A percentile compares a stretch with the other conserved stretches of the same genome.
phyloP scores from a whole-genome alignment of 2,797 vertebrate genomes.

The Chelmon rostratus region DNA sequence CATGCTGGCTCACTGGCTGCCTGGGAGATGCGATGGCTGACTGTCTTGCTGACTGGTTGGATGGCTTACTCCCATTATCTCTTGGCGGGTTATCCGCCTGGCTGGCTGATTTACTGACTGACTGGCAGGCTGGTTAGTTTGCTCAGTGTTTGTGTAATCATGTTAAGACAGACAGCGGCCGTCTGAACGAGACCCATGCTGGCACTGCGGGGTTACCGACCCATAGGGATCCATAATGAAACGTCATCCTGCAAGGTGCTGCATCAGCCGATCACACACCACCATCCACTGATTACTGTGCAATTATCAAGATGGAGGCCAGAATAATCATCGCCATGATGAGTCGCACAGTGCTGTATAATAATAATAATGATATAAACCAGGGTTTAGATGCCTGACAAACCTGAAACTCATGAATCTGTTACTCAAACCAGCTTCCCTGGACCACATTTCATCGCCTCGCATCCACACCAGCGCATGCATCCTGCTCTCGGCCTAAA shows the following conservation, averaged over 20 bases:
- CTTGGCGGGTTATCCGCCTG: neutral
- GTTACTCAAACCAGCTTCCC: no score
- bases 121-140: neutral
- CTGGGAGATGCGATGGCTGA: neutral
- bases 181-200: no score
- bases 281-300: neutral
- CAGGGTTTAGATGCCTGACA: no score
- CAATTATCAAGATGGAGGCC: neutral
- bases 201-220: no score
- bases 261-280: neutral
- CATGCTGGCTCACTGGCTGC: neutral
- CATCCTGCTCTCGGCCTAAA: no score
- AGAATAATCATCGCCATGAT: neutral
- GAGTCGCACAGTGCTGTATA: no score
- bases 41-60: constrained; percentile 13
- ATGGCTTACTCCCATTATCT: constrained; percentile 1
- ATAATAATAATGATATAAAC: no score
- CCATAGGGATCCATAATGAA: neutral
- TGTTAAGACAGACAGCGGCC: neutral
- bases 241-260: neutral
- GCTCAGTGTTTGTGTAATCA: neutral
- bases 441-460: no score
- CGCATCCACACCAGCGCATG: neutral
- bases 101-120: no score
- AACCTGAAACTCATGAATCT: no score